Percentiles rank a stretch among this genome's conserved stretches.
Evolutionary conservation across 1,140 invertebrate species (phyloP).

Genomic region (Babylonia areolata): DNA sequence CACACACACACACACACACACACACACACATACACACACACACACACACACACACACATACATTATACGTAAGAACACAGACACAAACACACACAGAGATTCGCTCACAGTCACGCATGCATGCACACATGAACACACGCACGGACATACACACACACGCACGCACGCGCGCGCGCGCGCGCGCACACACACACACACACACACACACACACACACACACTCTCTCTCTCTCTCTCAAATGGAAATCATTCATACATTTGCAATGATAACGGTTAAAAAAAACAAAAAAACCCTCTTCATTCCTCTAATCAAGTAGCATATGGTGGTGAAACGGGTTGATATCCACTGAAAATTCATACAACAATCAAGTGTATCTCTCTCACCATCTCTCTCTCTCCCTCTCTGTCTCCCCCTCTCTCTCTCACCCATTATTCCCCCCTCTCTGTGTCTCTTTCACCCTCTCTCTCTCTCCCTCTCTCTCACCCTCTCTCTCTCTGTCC

Average conservation of each 20-base stretch:
- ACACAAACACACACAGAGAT: background rate
- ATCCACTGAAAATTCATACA: no score
- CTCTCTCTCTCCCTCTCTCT: background rate
- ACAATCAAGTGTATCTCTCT: no score
- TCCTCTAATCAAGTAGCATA: no score
- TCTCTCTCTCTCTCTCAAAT: no score
- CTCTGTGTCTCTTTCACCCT: background rate
- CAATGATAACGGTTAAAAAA: no score
- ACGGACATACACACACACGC: background rate
- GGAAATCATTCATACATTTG: no score
- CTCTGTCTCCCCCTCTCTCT: no score
- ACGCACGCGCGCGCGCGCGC: background rate
- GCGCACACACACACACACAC: conserved; percentile 5
- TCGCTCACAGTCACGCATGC: background rate
- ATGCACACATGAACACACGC: background rate
- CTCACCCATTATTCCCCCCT: background rate
- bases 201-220: conserved; percentile 10
- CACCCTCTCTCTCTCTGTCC: background rate
- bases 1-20: background rate
- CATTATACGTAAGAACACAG: no score
- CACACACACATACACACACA: background rate
- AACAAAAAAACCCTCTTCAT: no score
- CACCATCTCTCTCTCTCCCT: no score
- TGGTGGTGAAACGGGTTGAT: no score
- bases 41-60: background rate